Base-by-base conservation (phyloP, 2,113 vertebrate genomes). In the Heteronetta atricapilla region DNA sequence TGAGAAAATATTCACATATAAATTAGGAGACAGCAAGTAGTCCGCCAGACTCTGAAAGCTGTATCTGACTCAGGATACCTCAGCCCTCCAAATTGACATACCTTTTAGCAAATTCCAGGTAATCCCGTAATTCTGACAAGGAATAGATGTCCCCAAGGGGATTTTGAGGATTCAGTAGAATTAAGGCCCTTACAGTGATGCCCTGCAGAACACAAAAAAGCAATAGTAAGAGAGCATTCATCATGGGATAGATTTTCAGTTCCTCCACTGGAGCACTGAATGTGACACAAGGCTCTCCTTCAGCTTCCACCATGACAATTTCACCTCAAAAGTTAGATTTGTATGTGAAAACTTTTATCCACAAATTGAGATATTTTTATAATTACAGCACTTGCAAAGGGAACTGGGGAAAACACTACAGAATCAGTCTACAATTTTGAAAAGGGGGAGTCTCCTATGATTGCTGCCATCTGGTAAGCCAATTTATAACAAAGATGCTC, bases 131-230 rank as follows among this genome's bases (percentile, higher is more conserved):
- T 90, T 99, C 99, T 91, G 97, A 94, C 3, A 95, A 93, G 29
- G 98, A 98, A 97, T 99, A 99, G 97, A 99, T 90, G 34, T 99
- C 98, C 44, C 99, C 99, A 86, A 99, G 97, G 38, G 99, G 99
- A 94, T 99, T 99, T 90, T 99, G 99, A 44, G 99, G 99, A 97
- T 99, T 99, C 96, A 99, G 97, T 74, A 99, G 98, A 93, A 99
- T 98, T 83, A 99, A 94, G 48, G 98, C 99, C 95, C 98, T 98
- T 88, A 99, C 97, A 84, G 68, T 97, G 82, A 98, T 70, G 66
- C 98, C 98, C 99, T 99, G 74, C 21, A 96, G 91, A 97, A 96
- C n/a, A 95, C 26, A 90, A 90, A 69, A 73, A 38, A 1, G 15
- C 2, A 40, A 38, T 34, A 78, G 44, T 90, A 82, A 88, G 34